Conservation (phyloP, 2,113 vertebrate genomes). For the Agapornis roseicollis region DNA sequence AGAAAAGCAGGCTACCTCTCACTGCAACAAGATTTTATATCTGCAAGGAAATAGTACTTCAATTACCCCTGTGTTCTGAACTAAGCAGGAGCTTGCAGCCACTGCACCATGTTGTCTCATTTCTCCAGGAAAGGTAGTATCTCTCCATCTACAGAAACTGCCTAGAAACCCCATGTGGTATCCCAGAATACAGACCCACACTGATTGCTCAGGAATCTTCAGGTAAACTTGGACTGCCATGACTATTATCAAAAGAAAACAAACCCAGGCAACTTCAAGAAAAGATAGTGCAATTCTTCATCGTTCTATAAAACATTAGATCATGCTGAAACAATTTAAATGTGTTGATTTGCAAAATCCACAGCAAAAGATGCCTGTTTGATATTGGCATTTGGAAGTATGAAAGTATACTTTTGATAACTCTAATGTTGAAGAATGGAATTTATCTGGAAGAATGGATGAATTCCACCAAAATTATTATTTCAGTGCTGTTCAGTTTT, state of each 20-base stretch:
- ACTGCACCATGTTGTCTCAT: not conserved
- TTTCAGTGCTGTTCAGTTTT: not conserved
- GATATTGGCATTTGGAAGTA: not conserved
- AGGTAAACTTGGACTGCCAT: not conserved
- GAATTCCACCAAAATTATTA: not conserved
- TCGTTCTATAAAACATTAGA: not conserved
- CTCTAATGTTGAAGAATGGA: not conserved
- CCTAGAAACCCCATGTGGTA: rapidly evolving
- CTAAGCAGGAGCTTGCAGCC: not conserved
- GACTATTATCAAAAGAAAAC: not conserved
- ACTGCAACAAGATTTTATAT: not conserved
- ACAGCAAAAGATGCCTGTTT: not conserved
- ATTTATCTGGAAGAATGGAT: not conserved
- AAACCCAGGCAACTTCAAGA: not conserved
- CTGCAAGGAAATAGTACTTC: not conserved
- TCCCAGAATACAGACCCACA: not conserved
- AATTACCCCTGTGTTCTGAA: not conserved
- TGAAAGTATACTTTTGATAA: not conserved
- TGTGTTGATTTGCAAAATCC: not conserved
- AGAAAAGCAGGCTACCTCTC: not conserved
- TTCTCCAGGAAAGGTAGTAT: not conserved
- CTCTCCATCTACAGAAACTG: not conserved
- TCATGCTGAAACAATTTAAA: not conserved
- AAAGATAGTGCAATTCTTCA: not conserved
- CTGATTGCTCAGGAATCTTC: not conserved